Conservation (phyloP, 2,888 invertebrate genomes). For the Dendrolimus houi region DNA sequence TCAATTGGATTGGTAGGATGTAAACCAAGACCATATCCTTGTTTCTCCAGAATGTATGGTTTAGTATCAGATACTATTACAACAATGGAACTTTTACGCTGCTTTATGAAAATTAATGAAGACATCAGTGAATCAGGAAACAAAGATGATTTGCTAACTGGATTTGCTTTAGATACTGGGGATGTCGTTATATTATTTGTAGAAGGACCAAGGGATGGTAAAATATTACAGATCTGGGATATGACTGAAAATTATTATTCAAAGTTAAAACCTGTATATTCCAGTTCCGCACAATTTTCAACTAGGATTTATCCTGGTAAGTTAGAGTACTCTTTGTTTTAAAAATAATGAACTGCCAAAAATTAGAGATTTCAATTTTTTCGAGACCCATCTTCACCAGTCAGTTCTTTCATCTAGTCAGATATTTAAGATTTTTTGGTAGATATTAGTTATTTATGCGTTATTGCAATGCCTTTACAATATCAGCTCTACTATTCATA, state of each 20-base stretch:
- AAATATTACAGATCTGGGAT: constrained; percentile 49
- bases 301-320: constrained; percentile 50
- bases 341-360: not conserved
- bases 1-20: constrained; percentile 57
- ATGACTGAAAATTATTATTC: constrained; percentile 41
- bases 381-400: not conserved
- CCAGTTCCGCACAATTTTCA: constrained; percentile 38
- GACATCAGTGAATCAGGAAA: constrained; percentile 13
- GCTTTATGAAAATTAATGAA: constrained; percentile 41
- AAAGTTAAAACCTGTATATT: constrained; percentile 38
- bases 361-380: not conserved
- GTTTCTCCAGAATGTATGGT: constrained; percentile 49
- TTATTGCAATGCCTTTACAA: too few relatives aligned
- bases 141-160: constrained; percentile 36
- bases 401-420: not conserved
- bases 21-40: constrained; percentile 21
- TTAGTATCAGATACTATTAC: constrained; percentile 26
- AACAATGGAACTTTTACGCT: constrained; percentile 25
- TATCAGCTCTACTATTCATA: too few relatives aligned
- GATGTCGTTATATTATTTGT: constrained; percentile 39
- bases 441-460: too few relatives aligned
- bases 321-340: constrained; percentile 3
- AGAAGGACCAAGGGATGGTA: constrained; percentile 50
- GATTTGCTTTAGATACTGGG: constrained; percentile 55
- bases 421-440: too few relatives aligned